A percentile compares a stretch with the other conserved stretches of the same genome.
Evolutionary conservation across 2,113 vertebrate genomes (phyloP).

Genomic region (Columbina picui): DNA sequence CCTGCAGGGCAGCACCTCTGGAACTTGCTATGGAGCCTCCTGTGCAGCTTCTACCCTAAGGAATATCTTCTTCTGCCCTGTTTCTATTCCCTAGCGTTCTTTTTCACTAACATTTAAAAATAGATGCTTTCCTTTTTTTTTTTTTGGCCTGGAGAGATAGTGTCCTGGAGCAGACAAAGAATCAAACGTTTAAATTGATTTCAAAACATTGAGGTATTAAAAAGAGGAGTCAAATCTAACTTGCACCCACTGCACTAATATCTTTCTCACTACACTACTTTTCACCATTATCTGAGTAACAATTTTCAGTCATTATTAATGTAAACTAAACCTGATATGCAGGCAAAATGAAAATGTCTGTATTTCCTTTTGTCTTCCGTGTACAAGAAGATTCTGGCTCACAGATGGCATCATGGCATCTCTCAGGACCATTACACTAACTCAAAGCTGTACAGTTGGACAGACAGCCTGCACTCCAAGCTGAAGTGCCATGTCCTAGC

Average conservation of each 20-base stretch:
- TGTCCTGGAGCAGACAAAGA: neutral
- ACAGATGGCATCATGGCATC: neutral
- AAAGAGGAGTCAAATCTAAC: neutral
- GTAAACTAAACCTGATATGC: neutral
- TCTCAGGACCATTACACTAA: neutral
- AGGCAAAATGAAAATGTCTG: neutral
- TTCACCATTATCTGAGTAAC: neutral
- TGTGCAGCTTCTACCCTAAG: neutral
- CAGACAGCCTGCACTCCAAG: neutral
- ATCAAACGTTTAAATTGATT: neutral
- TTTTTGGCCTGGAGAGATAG: neutral
- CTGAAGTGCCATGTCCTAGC: neutral
- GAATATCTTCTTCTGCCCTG: neutral
- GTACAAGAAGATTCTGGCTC: neutral
- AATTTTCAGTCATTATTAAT: neutral
- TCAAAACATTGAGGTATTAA: neutral
- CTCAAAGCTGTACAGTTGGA: neutral
- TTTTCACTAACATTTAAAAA: neutral
- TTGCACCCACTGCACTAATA: neutral
- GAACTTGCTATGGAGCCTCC: neutral
- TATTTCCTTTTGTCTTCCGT: neutral
- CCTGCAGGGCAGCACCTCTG: neutral
- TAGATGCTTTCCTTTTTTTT: neutral
- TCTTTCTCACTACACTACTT: neutral
- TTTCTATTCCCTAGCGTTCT: neutral